phyloP scores from a whole-genome alignment of 2,113 vertebrate genomes.

The Boleophthalmus pectinirostris region DNA sequence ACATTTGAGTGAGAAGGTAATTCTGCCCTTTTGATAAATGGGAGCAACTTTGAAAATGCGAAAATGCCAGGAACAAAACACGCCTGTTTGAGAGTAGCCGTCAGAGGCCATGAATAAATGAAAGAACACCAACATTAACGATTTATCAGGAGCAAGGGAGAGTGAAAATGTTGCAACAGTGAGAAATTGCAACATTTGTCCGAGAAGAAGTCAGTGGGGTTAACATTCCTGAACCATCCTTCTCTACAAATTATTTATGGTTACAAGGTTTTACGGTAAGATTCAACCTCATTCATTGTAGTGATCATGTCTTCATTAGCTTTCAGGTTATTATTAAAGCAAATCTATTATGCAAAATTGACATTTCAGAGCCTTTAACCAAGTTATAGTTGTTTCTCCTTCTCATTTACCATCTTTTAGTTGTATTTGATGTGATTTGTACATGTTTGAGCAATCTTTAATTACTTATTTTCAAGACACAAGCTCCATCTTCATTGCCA shows the following conservation, averaged over 20 bases:
- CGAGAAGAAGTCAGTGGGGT: not conserved
- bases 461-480: too few species aligned
- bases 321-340: too few species aligned
- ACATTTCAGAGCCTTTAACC: too few species aligned
- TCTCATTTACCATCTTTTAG: too few species aligned
- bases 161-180: not conserved
- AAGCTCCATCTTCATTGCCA: too few species aligned
- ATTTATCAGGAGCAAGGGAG: not conserved
- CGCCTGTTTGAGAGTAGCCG: not conserved
- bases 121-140: not conserved
- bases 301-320: too few species aligned
- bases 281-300: too few species aligned
- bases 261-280: not conserved
- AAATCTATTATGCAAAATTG: too few species aligned
- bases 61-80: not conserved
- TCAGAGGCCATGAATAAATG: not conserved
- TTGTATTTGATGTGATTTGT: too few species aligned
- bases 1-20: conserved; percentile 8
- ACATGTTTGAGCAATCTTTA: too few species aligned
- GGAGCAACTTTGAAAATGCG: not conserved
- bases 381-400: too few species aligned
- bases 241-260: not conserved
- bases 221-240: not conserved
- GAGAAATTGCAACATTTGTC: not conserved
- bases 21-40: not conserved